Conservation (phyloP, 2,797 vertebrate species). For the Anguilla anguilla region DNA sequence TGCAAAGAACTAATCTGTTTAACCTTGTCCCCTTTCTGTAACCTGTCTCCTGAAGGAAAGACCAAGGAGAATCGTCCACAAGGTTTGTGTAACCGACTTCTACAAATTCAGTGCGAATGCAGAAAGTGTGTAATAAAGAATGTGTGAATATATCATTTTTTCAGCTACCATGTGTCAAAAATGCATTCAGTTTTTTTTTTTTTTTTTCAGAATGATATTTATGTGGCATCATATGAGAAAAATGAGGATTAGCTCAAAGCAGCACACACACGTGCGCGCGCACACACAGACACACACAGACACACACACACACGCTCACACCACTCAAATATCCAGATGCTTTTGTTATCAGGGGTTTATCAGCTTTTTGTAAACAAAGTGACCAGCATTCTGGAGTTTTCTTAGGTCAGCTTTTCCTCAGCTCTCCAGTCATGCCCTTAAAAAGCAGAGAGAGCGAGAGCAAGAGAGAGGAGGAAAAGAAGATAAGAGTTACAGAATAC, state of each 20-base stretch:
- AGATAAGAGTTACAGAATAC: not conserved
- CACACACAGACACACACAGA: not conserved
- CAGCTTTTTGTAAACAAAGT: not conserved
- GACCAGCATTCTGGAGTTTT: too few species aligned
- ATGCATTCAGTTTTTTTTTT: not conserved
- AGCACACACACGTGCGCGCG: not conserved
- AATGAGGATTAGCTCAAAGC: not conserved
- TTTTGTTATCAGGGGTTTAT: not conserved
- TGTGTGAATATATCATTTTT: not conserved
- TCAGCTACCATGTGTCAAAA: not conserved
- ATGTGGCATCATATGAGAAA: not conserved
- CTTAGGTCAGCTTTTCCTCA: not conserved
- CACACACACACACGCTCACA: not conserved
- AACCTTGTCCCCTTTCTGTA: slow-evolving; percentile 65
- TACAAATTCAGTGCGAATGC: not conserved
- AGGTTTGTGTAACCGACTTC: slow-evolving; percentile 72
- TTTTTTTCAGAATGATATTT: not conserved
- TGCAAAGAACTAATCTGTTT: not conserved
- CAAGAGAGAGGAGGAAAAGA: not conserved
- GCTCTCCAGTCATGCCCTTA: not conserved
- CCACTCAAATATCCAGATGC: not conserved
- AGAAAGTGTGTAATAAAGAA: not conserved
- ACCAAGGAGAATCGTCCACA: slow-evolving; percentile 82
- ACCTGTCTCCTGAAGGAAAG: slow-evolving; percentile 78
- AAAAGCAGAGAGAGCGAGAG: not conserved